These are phyloP conservation scores for Pyrrhia umbra DNA, from an alignment of 2,888 invertebrate genomes.

Conservation along the genomic window DNA sequence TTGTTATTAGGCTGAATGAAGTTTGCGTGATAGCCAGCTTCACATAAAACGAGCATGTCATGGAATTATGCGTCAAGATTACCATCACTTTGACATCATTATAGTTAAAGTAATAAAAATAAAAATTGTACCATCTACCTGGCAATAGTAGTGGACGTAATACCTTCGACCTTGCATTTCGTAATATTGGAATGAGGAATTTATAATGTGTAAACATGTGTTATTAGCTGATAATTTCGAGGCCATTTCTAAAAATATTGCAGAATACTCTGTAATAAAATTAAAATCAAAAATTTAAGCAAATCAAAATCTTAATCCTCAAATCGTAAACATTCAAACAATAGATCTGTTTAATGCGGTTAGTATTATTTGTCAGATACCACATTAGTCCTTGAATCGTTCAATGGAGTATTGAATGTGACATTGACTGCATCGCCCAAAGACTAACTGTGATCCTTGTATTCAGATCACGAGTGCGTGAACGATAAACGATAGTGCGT, in stretches of 20 bases:
- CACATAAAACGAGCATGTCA: conserved; percentile 18
- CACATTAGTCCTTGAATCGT: conserved; percentile 57
- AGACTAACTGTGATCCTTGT: conserved; percentile 44
- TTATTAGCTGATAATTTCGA: background rate
- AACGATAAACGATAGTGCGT: conserved; percentile 46
- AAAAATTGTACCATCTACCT: conserved; percentile 10
- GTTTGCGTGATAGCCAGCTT: conserved; percentile 23
- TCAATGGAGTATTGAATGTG: conserved; percentile 54
- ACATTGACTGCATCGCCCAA: conserved; percentile 62
- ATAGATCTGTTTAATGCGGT: conserved; percentile 25
- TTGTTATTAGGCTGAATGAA: conserved; percentile 38
- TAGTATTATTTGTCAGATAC: conserved; percentile 40
- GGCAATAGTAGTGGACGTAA: background rate
- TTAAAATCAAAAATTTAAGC: too few relatives aligned
- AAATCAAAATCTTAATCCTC: background rate
- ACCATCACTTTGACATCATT: conserved; percentile 22
- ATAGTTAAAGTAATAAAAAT: conserved; percentile 29
- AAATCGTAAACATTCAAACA: conserved; percentile 12
- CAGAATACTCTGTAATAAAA: conserved; percentile 8
- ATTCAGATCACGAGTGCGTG: conserved; percentile 58
- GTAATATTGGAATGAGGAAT: conserved; percentile 33
- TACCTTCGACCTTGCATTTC: conserved; percentile 37
- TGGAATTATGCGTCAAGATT: conserved; percentile 35
- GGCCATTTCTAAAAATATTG: conserved; percentile 2
- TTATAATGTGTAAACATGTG: conserved; percentile 9